Evolutionary conservation across 2,888 invertebrate genomes (phyloP), one percentile per base, ranked within the genome.

Genomic region (Lepeophtheirus nordmannii): DNA sequence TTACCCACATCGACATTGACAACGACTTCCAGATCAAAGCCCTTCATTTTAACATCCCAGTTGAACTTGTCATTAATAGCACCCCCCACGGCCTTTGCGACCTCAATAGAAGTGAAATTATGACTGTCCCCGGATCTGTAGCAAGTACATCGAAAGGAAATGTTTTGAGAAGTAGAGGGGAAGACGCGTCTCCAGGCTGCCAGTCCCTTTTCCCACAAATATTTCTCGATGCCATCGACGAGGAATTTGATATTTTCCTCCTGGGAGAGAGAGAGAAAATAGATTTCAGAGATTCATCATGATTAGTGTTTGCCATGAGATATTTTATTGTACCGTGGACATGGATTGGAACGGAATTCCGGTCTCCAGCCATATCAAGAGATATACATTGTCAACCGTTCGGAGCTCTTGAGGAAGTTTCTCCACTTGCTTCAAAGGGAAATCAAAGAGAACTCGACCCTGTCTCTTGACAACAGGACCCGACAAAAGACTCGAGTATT

Each of bases 31-130:
- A 82, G 72, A 70, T 82, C 78, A 73, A 77, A 81, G 30, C 76
- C 72, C 23, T 76, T 78, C 71, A 82, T 74, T 69, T 81, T 78
- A 5, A 82, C 81, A 68, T 80, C 76, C 82, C 82, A 82, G 22
- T 77, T 73, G 72, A 80, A 81, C 69, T 76, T 76, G 65, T 80
- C 79, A 71, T 82, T 78, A 22, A 82, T 72, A 60, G 76, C 76
- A 17, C 80, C 81, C 10, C 82, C 82, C 69, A 82, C 77, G 64
- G 73, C 73, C 14, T 74, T 72, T 9, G 81, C 81, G 23, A 78
- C 80, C 58, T 81, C 79, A 71, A 77, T 76, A 0, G 82, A 82
- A 64, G 78, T 75, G 72, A 82, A 82, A 1, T 73, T 72, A 72
- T 82, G 82, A 10, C 61, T 64, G n/a, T 74, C 74, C 1, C 82